A percentile compares a stretch with the other conserved stretches of the same genome.
Evolutionary conservation across 2,888 invertebrate species (phyloP).

Genomic region (Acronicta alni): DNA sequence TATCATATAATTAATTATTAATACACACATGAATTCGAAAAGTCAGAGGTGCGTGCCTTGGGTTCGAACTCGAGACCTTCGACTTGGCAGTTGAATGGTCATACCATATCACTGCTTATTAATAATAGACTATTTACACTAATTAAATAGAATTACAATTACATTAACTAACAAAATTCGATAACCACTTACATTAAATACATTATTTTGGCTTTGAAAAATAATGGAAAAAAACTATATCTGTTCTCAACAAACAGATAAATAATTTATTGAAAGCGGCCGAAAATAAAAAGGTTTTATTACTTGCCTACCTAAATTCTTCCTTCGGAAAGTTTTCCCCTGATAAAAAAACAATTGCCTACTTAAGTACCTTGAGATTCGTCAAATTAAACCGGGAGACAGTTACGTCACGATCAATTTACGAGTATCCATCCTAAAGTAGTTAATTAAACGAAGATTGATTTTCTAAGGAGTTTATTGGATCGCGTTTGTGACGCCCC

Average conservation of each 20-base stretch:
- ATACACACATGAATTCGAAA: too few relatives aligned
- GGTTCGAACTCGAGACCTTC: too few relatives aligned
- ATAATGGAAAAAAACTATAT: background rate
- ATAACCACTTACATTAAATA: too few relatives aligned
- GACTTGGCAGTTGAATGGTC: too few relatives aligned
- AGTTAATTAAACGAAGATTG: slow-evolving; percentile 63
- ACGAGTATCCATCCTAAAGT: slow-evolving; percentile 53
- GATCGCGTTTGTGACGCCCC: slow-evolving; percentile 42
- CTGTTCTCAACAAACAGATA: background rate
- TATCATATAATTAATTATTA: too few relatives aligned
- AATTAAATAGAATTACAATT: too few relatives aligned
- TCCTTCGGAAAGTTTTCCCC: slow-evolving; percentile 29
- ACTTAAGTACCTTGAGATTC: slow-evolving; percentile 36
- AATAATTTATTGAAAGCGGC: slow-evolving; percentile 2
- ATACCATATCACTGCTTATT: too few relatives aligned
- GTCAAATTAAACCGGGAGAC: slow-evolving; percentile 55
- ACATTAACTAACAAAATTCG: too few relatives aligned
- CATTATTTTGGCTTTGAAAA: too few relatives aligned
- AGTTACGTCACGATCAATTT: slow-evolving; percentile 51
- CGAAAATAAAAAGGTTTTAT: slow-evolving; percentile 17
- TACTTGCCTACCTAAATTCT: slow-evolving; percentile 9
- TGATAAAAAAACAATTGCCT: slow-evolving; percentile 42
- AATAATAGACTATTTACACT: too few relatives aligned
- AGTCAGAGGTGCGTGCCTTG: too few relatives aligned
- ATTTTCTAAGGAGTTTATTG: slow-evolving; percentile 58